Conservation (phyloP, 2,888 invertebrate species). For the Harpalus rufipes region DNA sequence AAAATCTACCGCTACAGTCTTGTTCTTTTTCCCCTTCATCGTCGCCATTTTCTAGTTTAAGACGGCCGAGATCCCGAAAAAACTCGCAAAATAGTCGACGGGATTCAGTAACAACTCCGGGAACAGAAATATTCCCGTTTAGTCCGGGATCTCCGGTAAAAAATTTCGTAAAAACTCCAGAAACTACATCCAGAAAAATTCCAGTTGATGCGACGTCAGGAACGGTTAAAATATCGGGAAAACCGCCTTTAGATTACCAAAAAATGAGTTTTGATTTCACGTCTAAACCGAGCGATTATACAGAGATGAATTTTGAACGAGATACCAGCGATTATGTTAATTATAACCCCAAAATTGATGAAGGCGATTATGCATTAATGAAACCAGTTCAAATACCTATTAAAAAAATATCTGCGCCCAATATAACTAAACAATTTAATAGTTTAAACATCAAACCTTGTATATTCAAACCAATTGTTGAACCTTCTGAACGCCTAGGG, state of each 20-base stretch:
- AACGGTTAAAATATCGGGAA: slow-evolving; percentile 70
- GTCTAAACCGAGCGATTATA: slow-evolving; percentile 71
- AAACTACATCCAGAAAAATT: slow-evolving; percentile 72
- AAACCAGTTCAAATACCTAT: slow-evolving; percentile 66
- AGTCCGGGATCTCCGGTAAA: slow-evolving; percentile 83
- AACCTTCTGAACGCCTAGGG: slow-evolving; percentile 70
- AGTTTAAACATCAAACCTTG: slow-evolving; percentile 1
- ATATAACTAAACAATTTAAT: slow-evolving; percentile 61
- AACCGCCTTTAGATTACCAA: slow-evolving; percentile 69
- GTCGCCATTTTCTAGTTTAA: slow-evolving; percentile 77
- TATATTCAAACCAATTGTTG: slow-evolving; percentile 66
- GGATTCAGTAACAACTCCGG: slow-evolving; percentile 72
- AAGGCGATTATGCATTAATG: slow-evolving; percentile 70
- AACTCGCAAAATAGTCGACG: slow-evolving; percentile 75
- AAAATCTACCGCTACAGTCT: slow-evolving; percentile 77
- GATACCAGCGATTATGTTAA: slow-evolving; percentile 74
- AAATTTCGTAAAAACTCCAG: slow-evolving; percentile 69
- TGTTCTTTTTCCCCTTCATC: slow-evolving; percentile 76
- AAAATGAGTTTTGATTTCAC: slow-evolving; percentile 68
- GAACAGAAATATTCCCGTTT: slow-evolving; percentile 81
- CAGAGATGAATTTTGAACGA: slow-evolving; percentile 74
- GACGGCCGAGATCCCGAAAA: slow-evolving; percentile 74
- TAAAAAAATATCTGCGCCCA: slow-evolving; percentile 61
- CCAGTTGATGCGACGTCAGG: slow-evolving; percentile 74
- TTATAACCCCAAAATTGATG: slow-evolving; percentile 72